phyloP scores from a whole-genome alignment of 2,888 invertebrate species.

The Embidobia sp. region DNA sequence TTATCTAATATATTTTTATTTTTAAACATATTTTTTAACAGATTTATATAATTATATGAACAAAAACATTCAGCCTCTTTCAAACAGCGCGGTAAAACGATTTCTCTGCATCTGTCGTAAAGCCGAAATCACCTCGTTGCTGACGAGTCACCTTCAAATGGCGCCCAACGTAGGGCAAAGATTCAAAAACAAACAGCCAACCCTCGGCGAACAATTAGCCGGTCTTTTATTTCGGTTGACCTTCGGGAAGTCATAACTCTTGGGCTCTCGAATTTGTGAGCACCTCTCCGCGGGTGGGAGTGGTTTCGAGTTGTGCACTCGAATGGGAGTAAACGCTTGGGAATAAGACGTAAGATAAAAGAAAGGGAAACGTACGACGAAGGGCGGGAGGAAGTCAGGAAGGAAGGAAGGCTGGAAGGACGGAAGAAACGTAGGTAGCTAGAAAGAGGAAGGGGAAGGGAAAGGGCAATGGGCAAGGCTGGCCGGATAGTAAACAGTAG shows the following conservation, averaged over 20 bases:
- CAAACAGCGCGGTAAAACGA: too few species aligned
- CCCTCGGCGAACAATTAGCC: conserved; percentile 17
- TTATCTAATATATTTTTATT: too few species aligned
- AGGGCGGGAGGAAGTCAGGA: conserved; percentile 58
- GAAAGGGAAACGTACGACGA: conserved; percentile 66
- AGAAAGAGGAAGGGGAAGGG: conserved; percentile 31
- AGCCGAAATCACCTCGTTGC: too few species aligned
- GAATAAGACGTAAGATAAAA: conserved; percentile 66
- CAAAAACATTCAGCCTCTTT: too few species aligned
- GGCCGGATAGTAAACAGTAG: conserved; percentile 73
- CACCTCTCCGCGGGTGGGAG: conserved; percentile 15
- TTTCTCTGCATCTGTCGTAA: too few species aligned
- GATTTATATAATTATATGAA: too few species aligned
- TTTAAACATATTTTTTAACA: too few species aligned
- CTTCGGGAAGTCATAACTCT: too few species aligned
- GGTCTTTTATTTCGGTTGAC: too few species aligned
- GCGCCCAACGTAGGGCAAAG: too few species aligned
- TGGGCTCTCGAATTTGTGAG: conserved; percentile 28
- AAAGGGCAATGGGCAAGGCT: conserved; percentile 64
- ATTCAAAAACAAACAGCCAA: too few species aligned
- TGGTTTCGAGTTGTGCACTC: conserved; percentile 23
- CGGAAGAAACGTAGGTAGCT: conserved; percentile 21
- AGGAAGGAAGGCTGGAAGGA: conserved; percentile 61
- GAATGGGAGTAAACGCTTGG: conserved; percentile 52
- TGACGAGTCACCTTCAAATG: too few species aligned